Base-by-base conservation (phyloP, 2,888 invertebrate genomes). In the Rhodophaea formosa region DNA sequence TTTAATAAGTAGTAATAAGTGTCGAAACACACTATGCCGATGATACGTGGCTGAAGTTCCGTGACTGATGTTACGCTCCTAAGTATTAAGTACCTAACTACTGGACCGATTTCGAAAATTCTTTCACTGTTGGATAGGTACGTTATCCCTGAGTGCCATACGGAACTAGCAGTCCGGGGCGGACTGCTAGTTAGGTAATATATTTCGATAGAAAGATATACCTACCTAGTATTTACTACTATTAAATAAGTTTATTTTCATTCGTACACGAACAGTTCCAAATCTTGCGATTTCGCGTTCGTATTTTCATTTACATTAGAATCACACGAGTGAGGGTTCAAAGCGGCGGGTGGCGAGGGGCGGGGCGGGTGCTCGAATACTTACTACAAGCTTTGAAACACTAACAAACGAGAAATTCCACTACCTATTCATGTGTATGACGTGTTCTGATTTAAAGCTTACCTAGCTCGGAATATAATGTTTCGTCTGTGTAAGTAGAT, bases 321-420 rank as follows among this genome's bases (percentile, higher is more conserved):
- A 39, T 1, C 12, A 39, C n/a, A 39, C 39, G 1, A 39, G n/a
- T 44, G n/a, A 12, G 29, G 14, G 14, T 47, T 47, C 30, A 47
- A 47, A 47, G 47, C 10, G 47, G 29, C 29, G 29, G 15, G 15
- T 44, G 23, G 23, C 23, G 23, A 5, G 23, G 2, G 23, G 23
- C 23, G 23, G 5, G 23, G n/a, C n/a, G 32, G 32, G 7, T 7
- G 46, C 23, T 46, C 17, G 17, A 46, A 46, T 15, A 23, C 12
- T 29, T n/a, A 14, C 23, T 29, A 14, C 29, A 14, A 10, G 29
- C 47, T 47, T 47, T 47, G 47, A 30, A 12, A 47, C 8, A 30
- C 30, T 47, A 47, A 47, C 47, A 47, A 47, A 30, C 47, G 29
- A 29, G 30, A 46, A 46, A 46, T 46, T 46, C 12, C 8, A 46